Percentiles rank a stretch among this genome's conserved stretches.
phyloP scores from a whole-genome alignment of 2,888 invertebrate genomes.

The Morpho helenor region DNA sequence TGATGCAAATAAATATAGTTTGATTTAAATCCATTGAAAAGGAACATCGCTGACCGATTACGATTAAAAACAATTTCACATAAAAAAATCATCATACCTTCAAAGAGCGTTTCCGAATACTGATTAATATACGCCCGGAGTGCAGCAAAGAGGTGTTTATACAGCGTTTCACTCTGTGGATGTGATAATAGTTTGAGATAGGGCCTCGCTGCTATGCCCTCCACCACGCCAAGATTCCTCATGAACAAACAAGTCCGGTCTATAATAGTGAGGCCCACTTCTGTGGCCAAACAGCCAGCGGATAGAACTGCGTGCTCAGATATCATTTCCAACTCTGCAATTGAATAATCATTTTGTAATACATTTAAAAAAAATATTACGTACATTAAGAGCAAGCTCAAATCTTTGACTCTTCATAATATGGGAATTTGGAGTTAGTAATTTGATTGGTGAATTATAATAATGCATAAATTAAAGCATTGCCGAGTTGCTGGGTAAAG shows the following conservation, averaged over 20 bases:
- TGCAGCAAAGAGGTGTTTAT: constrained; percentile 95
- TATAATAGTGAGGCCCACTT: constrained; percentile 92
- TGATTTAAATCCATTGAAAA: too few relatives aligned
- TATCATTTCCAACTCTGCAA: constrained; percentile 60
- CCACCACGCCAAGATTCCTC: constrained; percentile 87
- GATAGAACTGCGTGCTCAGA: constrained; percentile 65
- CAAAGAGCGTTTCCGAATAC: constrained; percentile 89
- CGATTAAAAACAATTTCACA: background rate
- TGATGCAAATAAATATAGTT: too few relatives aligned
- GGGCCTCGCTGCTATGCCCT: constrained; percentile 90
- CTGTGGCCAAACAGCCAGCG: constrained; percentile 85
- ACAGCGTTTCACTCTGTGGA: constrained; percentile 93
- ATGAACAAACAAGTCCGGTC: constrained; percentile 93
- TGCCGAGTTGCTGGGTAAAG: too few relatives aligned
- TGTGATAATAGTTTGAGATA: constrained; percentile 92
- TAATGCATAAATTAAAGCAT: too few relatives aligned
- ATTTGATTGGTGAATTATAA: too few relatives aligned
- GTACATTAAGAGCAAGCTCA: too few relatives aligned
- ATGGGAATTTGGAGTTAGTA: too few relatives aligned
- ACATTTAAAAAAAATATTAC: too few relatives aligned
- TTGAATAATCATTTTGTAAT: background rate
- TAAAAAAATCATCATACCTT: constrained; percentile 73
- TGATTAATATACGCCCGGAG: constrained; percentile 95
- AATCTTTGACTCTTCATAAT: too few relatives aligned
- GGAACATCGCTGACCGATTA: background rate